Percentiles rank a stretch among this genome's conserved stretches.
Conservation (phyloP, 2,113 vertebrate genomes). For the Mungos mungo region DNA sequence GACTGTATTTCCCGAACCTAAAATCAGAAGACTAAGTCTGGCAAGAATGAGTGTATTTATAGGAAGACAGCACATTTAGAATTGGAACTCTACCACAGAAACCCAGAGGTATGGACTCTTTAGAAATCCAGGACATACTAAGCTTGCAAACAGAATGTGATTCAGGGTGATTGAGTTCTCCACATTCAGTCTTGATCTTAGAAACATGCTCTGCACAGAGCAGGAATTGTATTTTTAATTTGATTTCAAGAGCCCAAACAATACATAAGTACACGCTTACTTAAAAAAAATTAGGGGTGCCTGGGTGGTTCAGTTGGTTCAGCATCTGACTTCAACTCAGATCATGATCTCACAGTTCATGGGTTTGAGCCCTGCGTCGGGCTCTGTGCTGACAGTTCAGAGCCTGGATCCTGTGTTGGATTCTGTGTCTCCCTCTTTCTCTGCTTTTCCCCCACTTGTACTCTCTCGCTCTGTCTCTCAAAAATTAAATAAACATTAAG, state of each 20-base stretch:
- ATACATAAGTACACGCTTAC: neutral
- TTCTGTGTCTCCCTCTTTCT: no score
- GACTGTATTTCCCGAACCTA: constrained; percentile 49
- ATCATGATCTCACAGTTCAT: no score
- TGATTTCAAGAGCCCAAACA: constrained; percentile 8
- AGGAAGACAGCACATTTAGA: neutral
- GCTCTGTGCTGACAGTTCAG: no score
- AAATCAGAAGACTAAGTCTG: constrained; percentile 36
- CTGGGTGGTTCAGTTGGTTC: no score
- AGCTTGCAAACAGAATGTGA: neutral
- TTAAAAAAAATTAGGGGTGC: neutral
- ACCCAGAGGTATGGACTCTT: neutral
- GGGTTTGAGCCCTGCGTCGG: no score
- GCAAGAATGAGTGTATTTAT: neutral
- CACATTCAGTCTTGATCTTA: neutral
- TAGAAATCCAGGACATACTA: neutral
- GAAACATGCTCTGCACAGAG: neutral
- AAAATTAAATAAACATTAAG: no score
- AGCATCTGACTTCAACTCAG: no score
- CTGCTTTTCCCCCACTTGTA: no score
- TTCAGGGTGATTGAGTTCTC: neutral
- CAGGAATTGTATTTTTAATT: neutral
- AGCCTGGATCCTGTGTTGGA: no score
- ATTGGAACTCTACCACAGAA: constrained; percentile 7
- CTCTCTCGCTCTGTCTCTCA: no score